Percentiles rank a stretch among this genome's conserved stretches.
Conservation (phyloP, 2,888 invertebrate genomes). For the Epiblema foenella region DNA sequence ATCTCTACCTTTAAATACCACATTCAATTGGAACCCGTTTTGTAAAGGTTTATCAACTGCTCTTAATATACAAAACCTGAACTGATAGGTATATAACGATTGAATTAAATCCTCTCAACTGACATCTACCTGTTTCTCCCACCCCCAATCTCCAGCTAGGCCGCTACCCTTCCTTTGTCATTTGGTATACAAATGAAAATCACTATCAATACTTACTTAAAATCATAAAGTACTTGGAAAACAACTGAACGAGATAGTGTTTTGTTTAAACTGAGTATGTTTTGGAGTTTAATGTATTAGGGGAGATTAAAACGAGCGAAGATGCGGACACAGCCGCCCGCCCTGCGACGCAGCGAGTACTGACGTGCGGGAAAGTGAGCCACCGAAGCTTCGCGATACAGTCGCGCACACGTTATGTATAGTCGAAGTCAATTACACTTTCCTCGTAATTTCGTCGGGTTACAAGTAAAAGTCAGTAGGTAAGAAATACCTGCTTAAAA, state of each 20-base stretch:
- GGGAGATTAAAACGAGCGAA: constrained; percentile 6
- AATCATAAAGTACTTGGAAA: not conserved
- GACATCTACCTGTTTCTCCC: not conserved
- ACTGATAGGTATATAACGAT: not conserved
- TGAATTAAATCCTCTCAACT: not conserved
- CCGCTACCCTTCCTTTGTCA: constrained; percentile 10
- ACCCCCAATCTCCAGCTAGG: not conserved
- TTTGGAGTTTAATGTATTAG: not conserved
- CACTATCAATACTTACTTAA: constrained; percentile 20
- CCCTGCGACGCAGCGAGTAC: constrained; percentile 19
- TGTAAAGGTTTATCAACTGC: not conserved
- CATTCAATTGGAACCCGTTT: too few relatives aligned
- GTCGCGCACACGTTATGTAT: constrained; percentile 1
- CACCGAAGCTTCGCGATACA: not conserved
- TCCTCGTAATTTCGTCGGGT: not conserved
- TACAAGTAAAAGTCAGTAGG: too few relatives aligned
- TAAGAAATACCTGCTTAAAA: too few relatives aligned
- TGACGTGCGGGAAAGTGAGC: constrained; percentile 19
- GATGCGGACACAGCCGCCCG: constrained; percentile 10
- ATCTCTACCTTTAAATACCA: too few relatives aligned
- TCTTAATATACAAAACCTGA: too few relatives aligned
- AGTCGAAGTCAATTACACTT: not conserved
- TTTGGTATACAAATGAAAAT: constrained; percentile 41
- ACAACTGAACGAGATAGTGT: not conserved
- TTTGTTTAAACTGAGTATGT: not conserved